Evolutionary conservation across 2,113 vertebrate genomes (phyloP).

Genomic region (Otis tarda): DNA sequence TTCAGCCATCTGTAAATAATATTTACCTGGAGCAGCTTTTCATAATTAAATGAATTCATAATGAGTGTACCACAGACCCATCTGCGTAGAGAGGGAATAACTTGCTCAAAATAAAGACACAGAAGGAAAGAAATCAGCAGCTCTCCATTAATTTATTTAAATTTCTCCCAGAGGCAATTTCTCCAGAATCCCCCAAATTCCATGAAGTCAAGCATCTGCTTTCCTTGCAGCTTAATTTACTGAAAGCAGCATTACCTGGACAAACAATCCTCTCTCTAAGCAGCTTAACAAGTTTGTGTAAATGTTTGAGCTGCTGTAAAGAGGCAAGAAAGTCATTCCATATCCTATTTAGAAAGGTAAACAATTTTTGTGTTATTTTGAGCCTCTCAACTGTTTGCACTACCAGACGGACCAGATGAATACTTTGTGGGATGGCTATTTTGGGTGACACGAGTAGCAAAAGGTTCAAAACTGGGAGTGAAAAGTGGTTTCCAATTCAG

Average conservation of each 20-base stretch:
- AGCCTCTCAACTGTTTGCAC: not conserved
- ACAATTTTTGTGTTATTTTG: slow-evolving; percentile 27
- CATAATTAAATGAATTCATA: slow-evolving; percentile 50
- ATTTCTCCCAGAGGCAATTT: slow-evolving; percentile 21
- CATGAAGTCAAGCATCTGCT: slow-evolving; percentile 27
- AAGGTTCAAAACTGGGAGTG: not conserved
- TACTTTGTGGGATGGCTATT: not conserved
- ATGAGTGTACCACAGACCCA: not conserved
- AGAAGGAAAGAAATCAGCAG: not conserved
- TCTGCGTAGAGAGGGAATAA: slow-evolving; percentile 34
- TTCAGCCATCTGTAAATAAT: slow-evolving; percentile 64
- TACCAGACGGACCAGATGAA: not conserved
- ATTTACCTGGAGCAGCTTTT: slow-evolving; percentile 70
- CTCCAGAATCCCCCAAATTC: not conserved
- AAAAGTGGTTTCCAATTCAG: not conserved
- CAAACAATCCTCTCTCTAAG: slow-evolving; percentile 29
- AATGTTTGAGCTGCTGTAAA: slow-evolving; percentile 51
- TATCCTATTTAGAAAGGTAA: slow-evolving; percentile 27
- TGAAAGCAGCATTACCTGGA: slow-evolving; percentile 39
- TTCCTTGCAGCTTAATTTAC: not conserved
- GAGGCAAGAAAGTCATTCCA: slow-evolving; percentile 14
- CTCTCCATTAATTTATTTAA: slow-evolving; percentile 20
- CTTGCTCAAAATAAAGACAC: slow-evolving; percentile 35
- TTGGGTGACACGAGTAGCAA: not conserved
- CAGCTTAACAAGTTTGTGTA: slow-evolving; percentile 51